Conservation (phyloP, 2,113 vertebrate genomes). For the Serinus canaria region DNA sequence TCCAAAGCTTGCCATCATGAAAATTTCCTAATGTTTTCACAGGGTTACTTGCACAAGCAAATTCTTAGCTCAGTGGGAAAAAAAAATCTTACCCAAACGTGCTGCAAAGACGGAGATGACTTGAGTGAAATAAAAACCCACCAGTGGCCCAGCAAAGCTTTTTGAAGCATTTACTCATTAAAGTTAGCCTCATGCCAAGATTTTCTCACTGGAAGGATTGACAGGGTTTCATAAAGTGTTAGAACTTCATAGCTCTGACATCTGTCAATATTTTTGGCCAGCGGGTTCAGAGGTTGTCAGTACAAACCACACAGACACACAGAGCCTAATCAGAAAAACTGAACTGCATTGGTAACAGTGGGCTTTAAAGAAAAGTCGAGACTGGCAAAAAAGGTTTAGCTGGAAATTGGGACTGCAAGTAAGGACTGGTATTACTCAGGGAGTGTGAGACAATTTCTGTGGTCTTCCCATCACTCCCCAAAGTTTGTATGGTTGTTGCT, state of each 20-base stretch:
- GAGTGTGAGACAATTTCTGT: neutral
- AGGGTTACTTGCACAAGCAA: neutral
- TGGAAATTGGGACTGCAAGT: neutral
- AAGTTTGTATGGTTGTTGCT: neutral
- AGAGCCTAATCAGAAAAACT: neutral
- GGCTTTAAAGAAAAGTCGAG: neutral
- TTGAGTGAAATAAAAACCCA: neutral
- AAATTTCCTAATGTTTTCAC: neutral
- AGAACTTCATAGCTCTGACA: neutral
- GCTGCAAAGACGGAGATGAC: neutral
- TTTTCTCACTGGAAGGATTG: neutral
- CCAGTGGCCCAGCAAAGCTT: neutral
- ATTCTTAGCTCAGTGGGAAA: neutral
- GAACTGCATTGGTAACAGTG: neutral
- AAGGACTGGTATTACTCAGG: neutral
- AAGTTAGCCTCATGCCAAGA: neutral
- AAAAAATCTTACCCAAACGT: rapidly evolving
- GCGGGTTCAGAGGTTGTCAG: neutral
- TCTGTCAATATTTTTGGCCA: neutral
- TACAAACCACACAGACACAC: neutral
- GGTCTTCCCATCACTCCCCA: neutral
- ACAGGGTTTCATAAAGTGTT: neutral
- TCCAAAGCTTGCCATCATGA: neutral
- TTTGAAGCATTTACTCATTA: neutral
- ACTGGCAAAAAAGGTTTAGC: neutral